These are phyloP conservation scores for Tauraco hartlaubi DNA, from an alignment of 2,797 vertebrate genomes.

Conservation along the genomic window DNA sequence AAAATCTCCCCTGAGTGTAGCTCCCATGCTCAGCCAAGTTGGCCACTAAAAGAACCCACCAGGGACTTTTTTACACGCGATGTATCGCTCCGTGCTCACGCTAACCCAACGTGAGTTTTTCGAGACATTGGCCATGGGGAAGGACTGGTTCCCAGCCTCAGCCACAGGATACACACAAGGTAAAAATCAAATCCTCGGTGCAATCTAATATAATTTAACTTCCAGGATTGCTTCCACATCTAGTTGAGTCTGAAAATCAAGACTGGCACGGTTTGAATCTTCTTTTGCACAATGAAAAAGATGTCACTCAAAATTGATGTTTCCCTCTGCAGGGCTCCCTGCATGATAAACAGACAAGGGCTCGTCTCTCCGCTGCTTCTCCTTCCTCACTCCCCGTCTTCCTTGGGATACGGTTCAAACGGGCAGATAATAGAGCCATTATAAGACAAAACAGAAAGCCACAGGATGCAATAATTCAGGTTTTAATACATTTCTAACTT, in stretches of 20 bases:
- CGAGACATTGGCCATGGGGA: not conserved
- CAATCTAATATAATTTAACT: not conserved
- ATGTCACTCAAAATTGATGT: not conserved
- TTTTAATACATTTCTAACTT: not conserved
- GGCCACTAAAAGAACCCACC: too few relatives aligned
- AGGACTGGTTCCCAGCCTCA: not conserved
- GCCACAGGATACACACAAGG: not conserved
- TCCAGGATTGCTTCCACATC: not conserved
- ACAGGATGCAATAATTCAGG: not conserved
- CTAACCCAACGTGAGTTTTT: not conserved
- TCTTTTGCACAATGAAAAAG: not conserved
- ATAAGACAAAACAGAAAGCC: not conserved
- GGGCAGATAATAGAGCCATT: not conserved
- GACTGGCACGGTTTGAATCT: slow-evolving; percentile 1
- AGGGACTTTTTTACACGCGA: accelerated
- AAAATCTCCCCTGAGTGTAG: not conserved
- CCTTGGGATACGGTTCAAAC: not conserved
- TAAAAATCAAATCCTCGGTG: not conserved
- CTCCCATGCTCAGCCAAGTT: not conserved
- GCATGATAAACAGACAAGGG: not conserved
- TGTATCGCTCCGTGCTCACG: accelerated
- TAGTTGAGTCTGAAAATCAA: slow-evolving; percentile 11
- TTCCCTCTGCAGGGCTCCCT: slow-evolving; percentile 10
- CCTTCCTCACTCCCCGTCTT: not conserved
- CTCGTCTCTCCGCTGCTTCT: accelerated